Evolutionary conservation across 2,797 vertebrate species (phyloP).

Genomic region (Malurus splendens): DNA sequence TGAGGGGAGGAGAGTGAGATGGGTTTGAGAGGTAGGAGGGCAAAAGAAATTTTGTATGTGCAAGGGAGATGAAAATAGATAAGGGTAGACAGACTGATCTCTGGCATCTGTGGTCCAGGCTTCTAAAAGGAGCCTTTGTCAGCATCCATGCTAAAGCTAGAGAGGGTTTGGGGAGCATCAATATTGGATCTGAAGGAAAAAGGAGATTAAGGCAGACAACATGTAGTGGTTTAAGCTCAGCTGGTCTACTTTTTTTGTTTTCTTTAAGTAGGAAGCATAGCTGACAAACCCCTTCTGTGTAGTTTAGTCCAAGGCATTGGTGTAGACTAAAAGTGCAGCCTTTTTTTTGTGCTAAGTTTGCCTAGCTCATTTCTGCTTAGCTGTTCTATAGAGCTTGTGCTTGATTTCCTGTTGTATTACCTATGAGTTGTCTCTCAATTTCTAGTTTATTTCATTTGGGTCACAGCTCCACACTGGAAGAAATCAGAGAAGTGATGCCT

Average conservation of each 20-base stretch:
- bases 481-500: not conserved
- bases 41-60: not conserved
- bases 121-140: conserved; percentile 24
- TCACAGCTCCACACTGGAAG: not conserved
- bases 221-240: not conserved
- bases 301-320: not conserved
- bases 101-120: not conserved
- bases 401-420: not conserved
- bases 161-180: not conserved
- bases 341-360: not conserved
- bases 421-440: not conserved
- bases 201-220: not conserved
- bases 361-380: not conserved
- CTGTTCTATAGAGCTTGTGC: not conserved
- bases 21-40: not conserved
- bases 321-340: not conserved
- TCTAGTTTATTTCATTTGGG: not conserved
- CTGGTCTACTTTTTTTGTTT: not conserved
- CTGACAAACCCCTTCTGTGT: not conserved
- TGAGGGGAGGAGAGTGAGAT: not conserved
- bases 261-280: not conserved
- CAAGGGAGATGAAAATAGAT: not conserved
- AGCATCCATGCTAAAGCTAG: not conserved
- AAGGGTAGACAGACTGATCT: not conserved
- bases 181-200: not conserved